A percentile compares a stretch with the other conserved stretches of the same genome.
Conservation (phyloP, 2,888 invertebrate species). For the Nezara viridula region DNA sequence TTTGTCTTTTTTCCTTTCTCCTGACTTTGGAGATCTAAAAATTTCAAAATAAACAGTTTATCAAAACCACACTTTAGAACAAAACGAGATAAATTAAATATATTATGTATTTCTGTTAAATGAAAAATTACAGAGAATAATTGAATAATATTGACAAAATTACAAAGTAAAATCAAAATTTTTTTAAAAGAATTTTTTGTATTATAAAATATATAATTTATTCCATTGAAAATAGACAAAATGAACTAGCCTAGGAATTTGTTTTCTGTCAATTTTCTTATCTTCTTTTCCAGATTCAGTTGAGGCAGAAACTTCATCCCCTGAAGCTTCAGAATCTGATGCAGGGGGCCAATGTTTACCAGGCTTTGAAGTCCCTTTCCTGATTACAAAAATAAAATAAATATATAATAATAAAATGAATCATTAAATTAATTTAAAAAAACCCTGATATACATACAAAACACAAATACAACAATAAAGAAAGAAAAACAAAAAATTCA, state of each 20-base stretch:
- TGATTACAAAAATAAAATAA: background rate
- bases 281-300: slow-evolving; percentile 74
- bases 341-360: slow-evolving; percentile 64
- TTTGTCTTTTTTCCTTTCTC: slow-evolving; percentile 72
- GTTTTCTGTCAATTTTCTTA: slow-evolving; percentile 68
- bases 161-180: background rate
- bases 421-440: too few relatives aligned
- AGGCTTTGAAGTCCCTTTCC: slow-evolving; percentile 63
- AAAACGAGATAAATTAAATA: slow-evolving; percentile 4
- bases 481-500: too few relatives aligned
- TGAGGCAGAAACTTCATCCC: slow-evolving; percentile 77
- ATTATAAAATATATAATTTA: slow-evolving; percentile 25
- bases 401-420: background rate
- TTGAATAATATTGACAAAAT: background rate
- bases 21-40: slow-evolving; percentile 71
- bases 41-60: slow-evolving; percentile 20
- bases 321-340: slow-evolving; percentile 80
- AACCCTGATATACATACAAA: too few relatives aligned
- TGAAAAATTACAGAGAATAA: background rate
- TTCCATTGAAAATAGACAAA: background rate
- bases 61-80: background rate
- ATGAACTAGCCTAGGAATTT: slow-evolving; percentile 62
- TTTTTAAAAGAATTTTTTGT: background rate
- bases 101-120: background rate
- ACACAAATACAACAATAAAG: too few relatives aligned